These are phyloP conservation scores for Mionectes macconnelli DNA, from an alignment of 2,113 vertebrate genomes.

Conservation along the genomic window DNA sequence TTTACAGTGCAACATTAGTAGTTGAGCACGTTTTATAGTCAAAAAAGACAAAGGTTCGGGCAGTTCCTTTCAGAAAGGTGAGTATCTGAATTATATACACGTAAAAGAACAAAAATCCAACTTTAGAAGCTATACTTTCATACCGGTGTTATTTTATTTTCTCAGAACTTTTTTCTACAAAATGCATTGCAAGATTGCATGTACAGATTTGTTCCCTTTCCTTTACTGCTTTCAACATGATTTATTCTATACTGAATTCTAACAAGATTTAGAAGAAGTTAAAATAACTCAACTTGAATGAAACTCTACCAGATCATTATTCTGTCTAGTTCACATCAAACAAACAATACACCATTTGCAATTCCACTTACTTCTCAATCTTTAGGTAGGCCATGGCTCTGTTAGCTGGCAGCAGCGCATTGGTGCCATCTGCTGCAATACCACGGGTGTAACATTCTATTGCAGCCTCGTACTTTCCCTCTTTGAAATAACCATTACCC, in stretches of 20 bases:
- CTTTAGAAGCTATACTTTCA: background rate
- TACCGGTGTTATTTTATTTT: background rate
- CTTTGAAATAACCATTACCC: conserved; percentile 97
- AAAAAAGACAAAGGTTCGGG: background rate
- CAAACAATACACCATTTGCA: background rate
- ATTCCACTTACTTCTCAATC: conserved; percentile 81
- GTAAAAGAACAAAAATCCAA: background rate
- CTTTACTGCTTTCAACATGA: background rate
- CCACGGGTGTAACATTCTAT: conserved; percentile 90
- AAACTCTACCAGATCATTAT: background rate
- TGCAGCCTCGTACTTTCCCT: conserved; percentile 90
- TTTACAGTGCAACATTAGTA: background rate
- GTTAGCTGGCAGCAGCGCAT: conserved; percentile 93
- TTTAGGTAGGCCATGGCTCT: conserved; percentile 96
- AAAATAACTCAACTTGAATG: background rate
- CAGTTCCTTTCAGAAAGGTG: background rate
- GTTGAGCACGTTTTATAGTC: background rate
- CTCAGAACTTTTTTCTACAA: background rate
- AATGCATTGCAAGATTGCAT: background rate
- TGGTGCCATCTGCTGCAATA: conserved; percentile 86
- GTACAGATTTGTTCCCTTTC: background rate
- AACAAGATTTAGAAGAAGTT: background rate
- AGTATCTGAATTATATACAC: background rate
- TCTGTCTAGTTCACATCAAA: background rate
- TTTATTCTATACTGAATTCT: background rate